Evolutionary conservation across 2,797 vertebrate species (phyloP), one percentile per base, ranked within the genome.

Genomic region (Masticophis lateralis): DNA sequence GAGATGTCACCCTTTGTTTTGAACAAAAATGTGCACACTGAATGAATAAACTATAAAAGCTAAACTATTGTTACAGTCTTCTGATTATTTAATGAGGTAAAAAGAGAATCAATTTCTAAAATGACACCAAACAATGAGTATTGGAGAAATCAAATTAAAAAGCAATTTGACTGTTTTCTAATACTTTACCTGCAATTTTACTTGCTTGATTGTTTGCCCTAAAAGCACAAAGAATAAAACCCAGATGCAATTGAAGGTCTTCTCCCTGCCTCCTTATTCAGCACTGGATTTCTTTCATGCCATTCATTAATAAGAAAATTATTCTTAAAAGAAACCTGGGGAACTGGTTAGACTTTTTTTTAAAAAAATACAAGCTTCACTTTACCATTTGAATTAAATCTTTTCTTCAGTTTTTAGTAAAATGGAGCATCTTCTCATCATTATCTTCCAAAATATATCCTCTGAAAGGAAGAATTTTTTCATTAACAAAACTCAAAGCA

Each of bases 21-120:
- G 16, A 74, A 92, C 66, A 53, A 53, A 69, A 57, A 88, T 74
- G 16, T 74, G 61, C 61, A 59, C 13, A 43, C 6, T 25, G 53
- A 55, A 92, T 88, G 51, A 56, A 66, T 87, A 56, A 56, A 32
- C 32, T 69, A 56, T 32, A 55, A 56, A 55, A 66, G 13, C 7
- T 5, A 37, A 37, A 66, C 51, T 79, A 43, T 91, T 91, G 32
- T 91, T 74, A 79, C 74, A 56, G 32, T 25, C 51, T 69, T 56
- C 53, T 88, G 91, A 92, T 88, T 92, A 88, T 88, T 88, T 92
- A 92, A 69, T 87, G 51, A 16, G 43, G 43, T 53, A n/a, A 32
- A 20, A 60, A 43, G 43, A 88, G 60, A 83, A 89, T 79, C 28
- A 92, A 59, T 83, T 59, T 59, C 27, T 53, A 43, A 79, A 60